Conservation (phyloP, 2,797 vertebrate species). For the Coendou prehensilis region DNA sequence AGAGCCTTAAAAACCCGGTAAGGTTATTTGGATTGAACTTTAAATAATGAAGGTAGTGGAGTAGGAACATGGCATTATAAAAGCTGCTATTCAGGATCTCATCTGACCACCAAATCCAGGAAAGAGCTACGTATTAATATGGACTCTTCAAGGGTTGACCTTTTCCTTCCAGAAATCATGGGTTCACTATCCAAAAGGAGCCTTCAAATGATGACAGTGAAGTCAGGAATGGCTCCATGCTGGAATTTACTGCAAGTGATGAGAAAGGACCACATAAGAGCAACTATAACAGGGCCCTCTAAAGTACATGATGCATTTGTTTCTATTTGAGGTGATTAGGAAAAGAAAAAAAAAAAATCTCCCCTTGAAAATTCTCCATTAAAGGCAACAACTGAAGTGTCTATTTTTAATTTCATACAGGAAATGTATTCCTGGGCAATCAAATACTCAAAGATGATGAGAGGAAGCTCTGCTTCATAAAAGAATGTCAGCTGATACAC, state of each 20-base stretch:
- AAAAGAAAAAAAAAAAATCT: neutral
- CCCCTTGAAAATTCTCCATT: neutral
- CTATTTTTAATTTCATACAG: neutral
- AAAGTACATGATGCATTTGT: neutral
- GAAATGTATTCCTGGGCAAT: constrained; percentile 28
- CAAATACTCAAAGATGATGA: neutral
- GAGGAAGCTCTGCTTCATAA: neutral
- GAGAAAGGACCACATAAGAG: neutral
- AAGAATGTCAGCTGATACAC: neutral
- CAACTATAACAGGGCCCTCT: neutral
- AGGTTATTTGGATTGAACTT: neutral
- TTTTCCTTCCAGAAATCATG: neutral
- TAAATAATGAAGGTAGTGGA: neutral
- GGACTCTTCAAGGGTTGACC: neutral
- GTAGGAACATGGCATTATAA: neutral
- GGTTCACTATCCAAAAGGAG: neutral
- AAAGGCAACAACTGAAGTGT: neutral
- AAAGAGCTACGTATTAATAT: neutral
- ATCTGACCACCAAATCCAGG: neutral
- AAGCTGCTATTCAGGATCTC: neutral
- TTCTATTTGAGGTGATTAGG: neutral
- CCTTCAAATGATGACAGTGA: neutral
- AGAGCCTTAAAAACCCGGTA: neutral
- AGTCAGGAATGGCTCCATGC: neutral
- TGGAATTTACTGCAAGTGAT: neutral